Conservation (phyloP, 1,140 invertebrate species). For the Drosophila elegans region DNA sequence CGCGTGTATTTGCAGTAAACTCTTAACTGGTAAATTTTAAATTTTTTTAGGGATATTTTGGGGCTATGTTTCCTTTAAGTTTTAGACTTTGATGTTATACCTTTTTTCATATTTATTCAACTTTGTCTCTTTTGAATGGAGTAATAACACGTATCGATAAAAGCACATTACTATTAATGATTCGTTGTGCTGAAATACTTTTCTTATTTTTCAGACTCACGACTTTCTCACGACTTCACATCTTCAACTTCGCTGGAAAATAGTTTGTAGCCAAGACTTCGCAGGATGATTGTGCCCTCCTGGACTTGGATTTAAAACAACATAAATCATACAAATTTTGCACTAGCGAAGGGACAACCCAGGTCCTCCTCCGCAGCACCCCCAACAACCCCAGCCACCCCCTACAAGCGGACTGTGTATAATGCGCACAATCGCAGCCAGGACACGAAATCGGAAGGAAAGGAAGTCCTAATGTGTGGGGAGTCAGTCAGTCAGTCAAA, state of each 20-base stretch:
- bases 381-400: neutral
- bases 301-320: slow-evolving; percentile 55
- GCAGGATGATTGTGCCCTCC: slow-evolving; percentile 21
- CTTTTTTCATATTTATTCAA: no score
- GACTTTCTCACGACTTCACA: neutral
- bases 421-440: slow-evolving; percentile 72
- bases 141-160: no score
- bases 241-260: slow-evolving; percentile 20
- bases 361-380: slow-evolving; percentile 6
- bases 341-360: slow-evolving; percentile 13
- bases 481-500: slow-evolving; percentile 5
- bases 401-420: slow-evolving; percentile 42
- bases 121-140: no score
- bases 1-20: no score
- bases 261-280: slow-evolving; percentile 6
- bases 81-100: no score
- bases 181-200: no score
- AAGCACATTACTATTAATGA: no score
- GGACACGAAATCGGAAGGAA: slow-evolving; percentile 63
- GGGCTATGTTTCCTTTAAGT: no score
- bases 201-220: neutral
- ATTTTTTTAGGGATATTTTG: no score
- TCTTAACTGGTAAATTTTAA: no score
- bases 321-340: slow-evolving; percentile 69
- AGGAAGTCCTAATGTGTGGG: slow-evolving; percentile 50